A percentile compares a stretch with the other conserved stretches of the same genome.
Evolutionary conservation across 2,797 vertebrate genomes (phyloP).

Genomic region (Leucoraja ocellata): DNA sequence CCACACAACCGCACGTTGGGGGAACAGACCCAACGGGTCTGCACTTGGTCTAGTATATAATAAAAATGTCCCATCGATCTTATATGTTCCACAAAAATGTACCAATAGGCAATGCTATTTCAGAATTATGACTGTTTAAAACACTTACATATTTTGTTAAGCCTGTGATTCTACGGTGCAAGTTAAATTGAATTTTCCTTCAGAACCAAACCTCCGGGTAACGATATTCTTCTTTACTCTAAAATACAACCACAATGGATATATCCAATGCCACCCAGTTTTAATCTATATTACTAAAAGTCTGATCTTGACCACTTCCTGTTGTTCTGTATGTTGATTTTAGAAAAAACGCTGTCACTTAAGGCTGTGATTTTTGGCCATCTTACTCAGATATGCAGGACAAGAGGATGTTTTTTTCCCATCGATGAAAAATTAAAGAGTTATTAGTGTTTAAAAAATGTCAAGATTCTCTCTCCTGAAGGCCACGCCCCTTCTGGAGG

Average conservation of each 20-base stretch:
- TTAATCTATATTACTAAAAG: background rate
- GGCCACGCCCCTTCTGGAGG: too few species aligned
- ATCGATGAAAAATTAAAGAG: too few species aligned
- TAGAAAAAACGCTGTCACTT: too few species aligned
- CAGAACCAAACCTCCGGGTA: background rate
- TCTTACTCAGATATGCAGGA: too few species aligned
- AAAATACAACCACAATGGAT: background rate
- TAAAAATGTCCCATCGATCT: background rate
- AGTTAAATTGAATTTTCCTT: background rate
- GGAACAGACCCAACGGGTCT: too few species aligned
- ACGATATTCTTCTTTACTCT: background rate
- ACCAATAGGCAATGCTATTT: background rate
- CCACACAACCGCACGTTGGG: too few species aligned
- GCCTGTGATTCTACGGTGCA: background rate
- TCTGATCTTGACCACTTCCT: too few species aligned
- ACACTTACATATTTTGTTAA: background rate
- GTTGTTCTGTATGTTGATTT: too few species aligned
- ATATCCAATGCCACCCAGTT: background rate
- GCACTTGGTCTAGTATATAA: background rate
- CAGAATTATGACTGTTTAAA: background rate
- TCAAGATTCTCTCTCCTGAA: too few species aligned
- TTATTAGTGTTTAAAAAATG: too few species aligned
- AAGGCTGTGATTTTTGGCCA: too few species aligned
- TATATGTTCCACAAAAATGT: background rate
- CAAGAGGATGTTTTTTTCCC: too few species aligned